Evolutionary conservation across 2,113 vertebrate genomes (phyloP), one percentile per base, ranked within the genome.

Genomic region (Oncorhynchus clarkii): DNA sequence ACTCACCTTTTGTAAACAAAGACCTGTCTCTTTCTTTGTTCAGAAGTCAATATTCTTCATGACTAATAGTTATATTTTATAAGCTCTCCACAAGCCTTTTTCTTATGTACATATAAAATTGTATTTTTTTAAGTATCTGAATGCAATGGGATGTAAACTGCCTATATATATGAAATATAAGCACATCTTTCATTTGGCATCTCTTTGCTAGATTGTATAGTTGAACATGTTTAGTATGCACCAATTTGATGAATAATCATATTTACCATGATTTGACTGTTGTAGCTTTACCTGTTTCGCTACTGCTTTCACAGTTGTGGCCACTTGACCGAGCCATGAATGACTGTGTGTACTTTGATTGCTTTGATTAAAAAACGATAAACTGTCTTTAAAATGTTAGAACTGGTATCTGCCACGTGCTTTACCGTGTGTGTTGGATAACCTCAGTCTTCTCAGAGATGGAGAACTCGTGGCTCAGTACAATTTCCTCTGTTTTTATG

Each of bases 81-180:
- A 49, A n/a, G 45, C n/a, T 20, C 68, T 49, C 68, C 1, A n/a
- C 45, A 45, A 70, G n/a, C 20, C 45, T 45, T 70, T 70, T 70
- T 49, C 24, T 49, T 31, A 54, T 70, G 68, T 70, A 70, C 12
- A 70, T 70, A 70, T 48, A 49, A 70, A 49, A 16, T 70, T 11
- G 68, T 70, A 49, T 70, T 70, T 45, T 11, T 70, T 20, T 70
- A 70, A 48, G 45, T 70, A 49, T 70, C 39, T 22, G 39, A 45
- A 70, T 70, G 31, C 20, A 12, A 49, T 70, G 67, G 67, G 67
- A 45, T 45, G 20, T 39, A 45, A 29, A 29, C 29, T 39, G 31
- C 67, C 18, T 68, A 18, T 45, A 45, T 45, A 45, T 67, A 16
- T 67, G 29, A 31, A 62, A 62, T 62, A 62, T 62, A 24, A 62